Conservation (phyloP, 2,888 invertebrate genomes). For the Drosophila multiciliata region DNA sequence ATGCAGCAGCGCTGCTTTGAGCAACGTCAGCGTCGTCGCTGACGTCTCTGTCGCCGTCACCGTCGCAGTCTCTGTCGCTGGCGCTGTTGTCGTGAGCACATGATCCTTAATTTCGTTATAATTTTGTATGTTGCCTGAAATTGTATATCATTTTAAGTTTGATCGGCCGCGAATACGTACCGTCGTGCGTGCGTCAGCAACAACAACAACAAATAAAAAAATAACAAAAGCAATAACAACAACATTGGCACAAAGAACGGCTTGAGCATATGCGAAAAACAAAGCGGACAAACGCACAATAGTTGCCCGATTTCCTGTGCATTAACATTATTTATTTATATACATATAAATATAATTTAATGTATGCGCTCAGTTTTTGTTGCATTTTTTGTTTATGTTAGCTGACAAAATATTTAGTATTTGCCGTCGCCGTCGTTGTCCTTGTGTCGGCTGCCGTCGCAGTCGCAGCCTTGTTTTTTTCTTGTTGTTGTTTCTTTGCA, state of each 20-base stretch:
- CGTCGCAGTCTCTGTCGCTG: slow-evolving; percentile 13
- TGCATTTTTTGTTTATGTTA: slow-evolving; percentile 15
- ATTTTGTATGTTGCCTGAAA: slow-evolving; percentile 84
- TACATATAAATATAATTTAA: not conserved
- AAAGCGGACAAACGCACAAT: slow-evolving; percentile 1
- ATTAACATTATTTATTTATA: slow-evolving; percentile 1
- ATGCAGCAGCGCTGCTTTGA: slow-evolving; percentile 17
- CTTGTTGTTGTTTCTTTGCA: slow-evolving; percentile 15
- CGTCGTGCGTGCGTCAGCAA: slow-evolving; percentile 68
- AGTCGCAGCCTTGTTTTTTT: slow-evolving; percentile 19
- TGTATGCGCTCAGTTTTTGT: slow-evolving; percentile 7
- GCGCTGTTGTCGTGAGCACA: slow-evolving; percentile 72
- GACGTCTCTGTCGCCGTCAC: slow-evolving; percentile 1
- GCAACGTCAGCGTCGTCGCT: slow-evolving; percentile 6
- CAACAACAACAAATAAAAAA: slow-evolving; percentile 24
- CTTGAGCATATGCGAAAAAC: slow-evolving; percentile 13
- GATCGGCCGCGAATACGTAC: slow-evolving; percentile 85
- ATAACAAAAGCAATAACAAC: slow-evolving; percentile 6
- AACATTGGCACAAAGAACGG: slow-evolving; percentile 18
- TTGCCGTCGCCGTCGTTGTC: slow-evolving; percentile 7
- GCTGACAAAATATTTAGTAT: not conserved
- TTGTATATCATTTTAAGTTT: slow-evolving; percentile 85
- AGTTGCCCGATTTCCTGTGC: slow-evolving; percentile 7
- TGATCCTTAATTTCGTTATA: slow-evolving; percentile 85
- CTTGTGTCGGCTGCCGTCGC: slow-evolving; percentile 28